Evolutionary conservation across 2,113 vertebrate species (phyloP).

Genomic region (Shinisaurus crocodilurus): DNA sequence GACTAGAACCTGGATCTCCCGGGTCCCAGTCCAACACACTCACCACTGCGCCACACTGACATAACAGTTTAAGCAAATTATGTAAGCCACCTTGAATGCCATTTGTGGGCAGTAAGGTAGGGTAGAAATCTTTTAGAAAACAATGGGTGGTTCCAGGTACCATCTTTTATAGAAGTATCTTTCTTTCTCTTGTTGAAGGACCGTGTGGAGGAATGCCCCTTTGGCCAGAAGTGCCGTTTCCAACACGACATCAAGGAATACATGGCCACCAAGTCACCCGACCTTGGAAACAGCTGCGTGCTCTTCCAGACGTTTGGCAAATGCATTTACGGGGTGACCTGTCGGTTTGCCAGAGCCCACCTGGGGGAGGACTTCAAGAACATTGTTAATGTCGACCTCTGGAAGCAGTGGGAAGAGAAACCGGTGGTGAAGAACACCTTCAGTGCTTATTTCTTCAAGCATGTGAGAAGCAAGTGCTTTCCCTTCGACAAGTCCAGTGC

Average conservation of each 20-base stretch:
- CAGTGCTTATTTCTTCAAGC: conserved; percentile 68
- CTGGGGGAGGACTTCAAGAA: conserved; percentile 80
- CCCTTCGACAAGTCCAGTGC: conserved; percentile 78
- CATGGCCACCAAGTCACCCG: conserved; percentile 82
- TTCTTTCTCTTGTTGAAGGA: conserved; percentile 69
- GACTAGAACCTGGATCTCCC: no score
- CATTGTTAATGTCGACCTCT: conserved; percentile 70
- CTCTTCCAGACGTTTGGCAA: conserved; percentile 86
- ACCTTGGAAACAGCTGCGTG: conserved; percentile 86
- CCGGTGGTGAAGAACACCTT: conserved; percentile 80
- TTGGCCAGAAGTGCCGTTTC: conserved; percentile 87
- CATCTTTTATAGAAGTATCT: no score
- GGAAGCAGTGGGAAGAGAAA: conserved; percentile 63
- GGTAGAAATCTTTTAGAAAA: no score
- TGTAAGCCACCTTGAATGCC: no score
- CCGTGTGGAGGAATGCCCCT: conserved; percentile 77
- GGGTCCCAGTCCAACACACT: no score
- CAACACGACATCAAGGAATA: conserved; percentile 86
- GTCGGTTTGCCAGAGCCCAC: conserved; percentile 88
- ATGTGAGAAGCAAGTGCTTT: conserved; percentile 43
- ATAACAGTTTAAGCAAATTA: no score
- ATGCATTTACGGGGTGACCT: conserved; percentile 86
- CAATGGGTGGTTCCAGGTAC: no score
- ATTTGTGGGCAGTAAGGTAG: no score
- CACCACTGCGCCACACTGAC: no score